Base-by-base conservation (phyloP, 2,888 invertebrate species). In the Strigamia transsilvanica region DNA sequence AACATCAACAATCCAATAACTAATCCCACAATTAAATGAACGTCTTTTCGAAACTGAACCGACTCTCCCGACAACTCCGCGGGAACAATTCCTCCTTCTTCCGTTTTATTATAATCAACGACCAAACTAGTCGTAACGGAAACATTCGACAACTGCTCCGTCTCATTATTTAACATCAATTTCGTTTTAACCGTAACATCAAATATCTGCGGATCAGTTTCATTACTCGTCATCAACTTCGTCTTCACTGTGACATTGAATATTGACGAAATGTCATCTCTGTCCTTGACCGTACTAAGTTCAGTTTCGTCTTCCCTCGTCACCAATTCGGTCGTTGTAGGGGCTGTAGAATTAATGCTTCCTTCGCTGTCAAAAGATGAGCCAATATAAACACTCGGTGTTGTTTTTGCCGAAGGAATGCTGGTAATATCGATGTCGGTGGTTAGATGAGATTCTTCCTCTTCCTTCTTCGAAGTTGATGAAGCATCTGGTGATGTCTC, bases 1-100 rank as follows among this genome's bases (percentile, higher is more conserved):
- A 85, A 80, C 23, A 85, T 81, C 27, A 85, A 23, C 5, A 85
- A 82, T 2, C 85, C 85, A 83, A 92, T 92, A 21, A 92, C 90
- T 79, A 93, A 89, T 78, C 93, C 90, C 56, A 92, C 91, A 85
- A 94, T 91, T 87, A 94, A 90, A 9, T 94, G 94, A 80, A 94
- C 91, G 38, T 32, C 32, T 27, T 73, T 73, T 27, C 73, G 27
- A 10, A 73, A 27, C 73, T 73, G 73, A 12, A 32, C 73, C 12
- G 73, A 73, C 27, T 27, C 73, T 3, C 13, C 13, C 13, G 12
- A 27, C 10, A 32, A 13, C 10, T 73, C 73, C 5, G n/a, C 56
- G 6, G 18, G 4, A n/a, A 18, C 6, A 56, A 27, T 27, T 3
- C 27, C 27, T 73, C 27, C 27, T n/a, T 27, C 27, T 73, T 23